Percentiles rank a stretch among this genome's conserved stretches.
These are phyloP conservation scores for Cottus gobio DNA, from an alignment of 2,113 vertebrate species.

Conservation along the genomic window DNA sequence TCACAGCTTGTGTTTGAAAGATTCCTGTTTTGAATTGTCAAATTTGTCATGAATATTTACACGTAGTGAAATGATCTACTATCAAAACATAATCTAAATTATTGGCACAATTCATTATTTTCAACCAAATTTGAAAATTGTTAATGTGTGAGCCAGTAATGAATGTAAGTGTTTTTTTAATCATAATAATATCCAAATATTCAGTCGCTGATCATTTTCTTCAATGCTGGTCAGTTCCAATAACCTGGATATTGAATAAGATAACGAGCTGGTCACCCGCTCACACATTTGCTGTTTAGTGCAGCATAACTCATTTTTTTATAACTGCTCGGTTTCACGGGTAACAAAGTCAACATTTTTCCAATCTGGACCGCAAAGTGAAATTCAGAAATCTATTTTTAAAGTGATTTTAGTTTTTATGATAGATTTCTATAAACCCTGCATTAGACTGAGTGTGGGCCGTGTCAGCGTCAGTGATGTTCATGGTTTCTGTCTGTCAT, in stretches of 20 bases:
- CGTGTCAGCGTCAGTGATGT: too few species aligned
- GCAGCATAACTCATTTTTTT: not conserved
- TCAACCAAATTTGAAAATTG: not conserved
- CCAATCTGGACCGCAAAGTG: not conserved
- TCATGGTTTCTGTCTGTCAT: not conserved
- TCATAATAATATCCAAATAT: not conserved
- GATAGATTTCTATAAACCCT: not conserved
- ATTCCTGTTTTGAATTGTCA: not conserved
- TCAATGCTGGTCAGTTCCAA: not conserved
- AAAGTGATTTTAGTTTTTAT: not conserved
- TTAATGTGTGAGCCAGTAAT: not conserved
- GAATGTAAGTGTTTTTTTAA: not conserved
- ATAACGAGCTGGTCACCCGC: too few species aligned
- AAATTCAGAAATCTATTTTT: not conserved
- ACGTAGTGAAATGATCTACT: not conserved
- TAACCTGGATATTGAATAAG: not conserved
- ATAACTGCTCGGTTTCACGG: not conserved
- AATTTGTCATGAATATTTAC: not conserved
- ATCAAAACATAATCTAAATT: not conserved
- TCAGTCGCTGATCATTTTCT: not conserved
- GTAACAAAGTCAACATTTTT: conserved; percentile 2
- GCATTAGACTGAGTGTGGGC: not conserved
- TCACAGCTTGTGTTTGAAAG: not conserved
- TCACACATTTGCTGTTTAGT: not conserved
- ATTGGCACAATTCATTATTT: not conserved